Conservation (phyloP, 1,140 invertebrate species). For the Lordiphosa collinella region DNA sequence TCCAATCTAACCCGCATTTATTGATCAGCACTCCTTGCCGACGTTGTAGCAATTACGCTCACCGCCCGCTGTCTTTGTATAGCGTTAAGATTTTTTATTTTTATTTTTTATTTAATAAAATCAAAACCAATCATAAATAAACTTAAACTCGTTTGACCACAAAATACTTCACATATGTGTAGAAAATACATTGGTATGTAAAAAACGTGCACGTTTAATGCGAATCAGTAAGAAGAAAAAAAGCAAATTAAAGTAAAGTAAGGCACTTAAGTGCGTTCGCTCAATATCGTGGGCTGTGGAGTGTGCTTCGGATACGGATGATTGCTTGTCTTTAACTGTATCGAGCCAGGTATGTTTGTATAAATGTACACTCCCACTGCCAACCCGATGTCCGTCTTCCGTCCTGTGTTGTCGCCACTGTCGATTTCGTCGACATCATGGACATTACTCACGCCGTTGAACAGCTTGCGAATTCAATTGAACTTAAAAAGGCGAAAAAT, state of each 20-base stretch:
- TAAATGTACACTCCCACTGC: conserved; percentile 36
- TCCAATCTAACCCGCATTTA: conserved; percentile 16
- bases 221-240: conserved; percentile 35
- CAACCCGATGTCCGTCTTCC: not conserved
- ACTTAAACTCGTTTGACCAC: conserved; percentile 75
- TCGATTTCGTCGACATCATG: conserved; percentile 29
- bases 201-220: conserved; percentile 67
- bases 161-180: conserved; percentile 31
- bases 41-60: conserved; percentile 59
- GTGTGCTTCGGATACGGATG: conserved; percentile 46
- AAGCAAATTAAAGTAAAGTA: conserved; percentile 2
- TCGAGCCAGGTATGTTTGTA: not conserved
- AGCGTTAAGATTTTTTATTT: conserved; percentile 10
- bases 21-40: conserved; percentile 43
- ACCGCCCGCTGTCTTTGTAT: conserved; percentile 63
- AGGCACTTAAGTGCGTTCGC: conserved; percentile 53
- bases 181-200: conserved; percentile 57
- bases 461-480: conserved; percentile 52
- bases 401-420: not conserved
- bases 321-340: conserved; percentile 36
- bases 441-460: conserved; percentile 59
- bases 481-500: conserved; percentile 27
- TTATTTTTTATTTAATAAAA: conserved; percentile 69
- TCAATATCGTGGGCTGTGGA: conserved; percentile 47
- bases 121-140: conserved; percentile 78